phyloP scores from a whole-genome alignment of 2,888 invertebrate genomes.

The Platypus cylindrus region DNA sequence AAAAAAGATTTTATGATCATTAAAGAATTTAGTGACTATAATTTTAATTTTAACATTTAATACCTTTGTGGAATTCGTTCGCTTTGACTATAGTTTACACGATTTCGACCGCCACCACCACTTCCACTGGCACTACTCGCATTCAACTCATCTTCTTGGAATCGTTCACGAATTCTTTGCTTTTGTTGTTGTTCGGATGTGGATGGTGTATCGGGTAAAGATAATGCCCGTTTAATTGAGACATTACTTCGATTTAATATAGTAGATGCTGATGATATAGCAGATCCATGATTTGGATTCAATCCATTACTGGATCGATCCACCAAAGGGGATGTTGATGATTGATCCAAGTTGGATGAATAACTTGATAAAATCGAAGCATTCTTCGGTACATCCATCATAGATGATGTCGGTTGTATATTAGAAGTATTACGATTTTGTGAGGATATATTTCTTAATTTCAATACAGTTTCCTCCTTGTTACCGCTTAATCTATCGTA shows the following conservation, averaged over 20 bases:
- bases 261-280: too few species aligned
- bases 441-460: conserved; percentile 1
- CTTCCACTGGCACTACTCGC: conserved; percentile 1
- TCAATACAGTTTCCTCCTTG: conserved; percentile 6
- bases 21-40: background rate
- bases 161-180: conserved; percentile 1
- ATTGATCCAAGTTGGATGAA: conserved; percentile 1
- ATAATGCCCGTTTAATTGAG: conserved; percentile 25
- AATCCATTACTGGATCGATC: background rate
- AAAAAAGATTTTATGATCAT: background rate
- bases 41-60: conserved; percentile 1
- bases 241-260: conserved; percentile 15
- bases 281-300: background rate
- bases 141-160: too few species aligned
- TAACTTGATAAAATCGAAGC: conserved; percentile 2
- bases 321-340: conserved; percentile 5
- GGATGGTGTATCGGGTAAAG: conserved; percentile 24
- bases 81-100: conserved; percentile 30
- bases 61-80: conserved; percentile 26
- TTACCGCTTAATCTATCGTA: conserved; percentile 7
- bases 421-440: conserved; percentile 4
- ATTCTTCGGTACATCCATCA: background rate
- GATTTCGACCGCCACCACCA: conserved; percentile 5
- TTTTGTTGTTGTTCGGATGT: conserved; percentile 10
- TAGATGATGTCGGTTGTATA: conserved; percentile 3